phyloP scores from a whole-genome alignment of 1,140 invertebrate species.

The Neuroterus valhalla region DNA sequence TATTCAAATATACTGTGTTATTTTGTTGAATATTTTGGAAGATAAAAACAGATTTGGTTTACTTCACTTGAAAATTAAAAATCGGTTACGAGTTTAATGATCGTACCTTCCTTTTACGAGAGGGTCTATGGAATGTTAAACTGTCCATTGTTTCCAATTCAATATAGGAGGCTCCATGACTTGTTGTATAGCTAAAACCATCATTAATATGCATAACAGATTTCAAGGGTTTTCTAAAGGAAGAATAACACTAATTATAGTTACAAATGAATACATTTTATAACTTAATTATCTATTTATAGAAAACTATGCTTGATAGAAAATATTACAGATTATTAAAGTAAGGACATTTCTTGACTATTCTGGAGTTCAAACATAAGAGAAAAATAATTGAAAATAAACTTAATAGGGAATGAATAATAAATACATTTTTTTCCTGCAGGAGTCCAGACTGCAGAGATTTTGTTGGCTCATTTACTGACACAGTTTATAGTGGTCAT shows the following conservation, averaged over 20 bases:
- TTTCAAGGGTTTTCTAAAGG: too few relatives aligned
- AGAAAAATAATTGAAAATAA: too few relatives aligned
- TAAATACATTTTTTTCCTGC: conserved; percentile 57
- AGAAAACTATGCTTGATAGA: too few relatives aligned
- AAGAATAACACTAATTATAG: too few relatives aligned
- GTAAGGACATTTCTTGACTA: too few relatives aligned
- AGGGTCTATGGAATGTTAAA: not conserved
- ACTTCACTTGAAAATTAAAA: not conserved
- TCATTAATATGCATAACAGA: not conserved
- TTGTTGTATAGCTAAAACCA: not conserved
- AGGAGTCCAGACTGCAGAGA: conserved; percentile 81
- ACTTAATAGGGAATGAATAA: not conserved
- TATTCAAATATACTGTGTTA: conserved; percentile 27
- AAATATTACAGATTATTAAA: too few relatives aligned
- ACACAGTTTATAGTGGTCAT: conserved; percentile 84
- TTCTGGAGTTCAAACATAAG: too few relatives aligned
- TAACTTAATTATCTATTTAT: too few relatives aligned
- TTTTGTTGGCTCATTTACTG: conserved; percentile 84
- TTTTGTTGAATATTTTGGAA: conserved; percentile 27
- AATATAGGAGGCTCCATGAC: not conserved
- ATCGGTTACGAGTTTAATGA: not conserved
- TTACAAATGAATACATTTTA: too few relatives aligned
- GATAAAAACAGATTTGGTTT: not conserved
- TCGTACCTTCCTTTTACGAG: not conserved
- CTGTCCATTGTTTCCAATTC: conserved; percentile 20